Evolutionary conservation across 37 sponge, comb jelly and placozoan genomes (phyloP).

Genomic region (Chondrilla cf. caribensis): DNA sequence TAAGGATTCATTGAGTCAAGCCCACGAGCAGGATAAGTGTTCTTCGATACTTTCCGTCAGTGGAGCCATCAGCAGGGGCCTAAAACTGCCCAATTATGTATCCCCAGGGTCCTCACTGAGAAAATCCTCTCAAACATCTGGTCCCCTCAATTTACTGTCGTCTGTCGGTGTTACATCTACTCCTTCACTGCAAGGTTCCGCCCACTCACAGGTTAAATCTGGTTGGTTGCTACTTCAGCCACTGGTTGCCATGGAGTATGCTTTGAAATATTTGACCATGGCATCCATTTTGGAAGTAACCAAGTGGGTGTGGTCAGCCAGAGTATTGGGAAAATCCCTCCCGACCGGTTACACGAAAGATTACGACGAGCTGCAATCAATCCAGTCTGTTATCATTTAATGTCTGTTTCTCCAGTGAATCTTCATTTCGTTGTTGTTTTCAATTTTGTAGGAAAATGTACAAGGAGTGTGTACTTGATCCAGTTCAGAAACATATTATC

Average conservation of each 20-base stretch:
- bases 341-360: neutral
- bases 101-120: conserved; percentile 9
- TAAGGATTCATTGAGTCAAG: neutral
- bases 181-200: neutral
- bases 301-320: conserved; percentile 23
- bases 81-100: neutral
- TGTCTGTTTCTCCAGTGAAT: neutral
- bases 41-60: neutral
- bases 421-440: too few species aligned
- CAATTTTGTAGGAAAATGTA: too few species aligned
- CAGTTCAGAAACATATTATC: too few species aligned
- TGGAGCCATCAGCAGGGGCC: conserved; percentile 9
- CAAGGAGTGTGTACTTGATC: too few species aligned
- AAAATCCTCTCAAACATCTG: neutral
- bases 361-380: neutral
- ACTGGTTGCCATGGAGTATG: neutral
- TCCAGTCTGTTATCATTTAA: neutral
- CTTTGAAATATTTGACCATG: neutral
- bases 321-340: conserved; percentile 10
- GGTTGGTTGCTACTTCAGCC: conserved; percentile 9
- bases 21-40: neutral
- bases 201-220: neutral
- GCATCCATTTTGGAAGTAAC: neutral
- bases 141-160: neutral
- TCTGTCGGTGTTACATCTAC: neutral